phyloP scores from a whole-genome alignment of 2,113 vertebrate genomes.

The Ibidorhyncha struthersii region DNA sequence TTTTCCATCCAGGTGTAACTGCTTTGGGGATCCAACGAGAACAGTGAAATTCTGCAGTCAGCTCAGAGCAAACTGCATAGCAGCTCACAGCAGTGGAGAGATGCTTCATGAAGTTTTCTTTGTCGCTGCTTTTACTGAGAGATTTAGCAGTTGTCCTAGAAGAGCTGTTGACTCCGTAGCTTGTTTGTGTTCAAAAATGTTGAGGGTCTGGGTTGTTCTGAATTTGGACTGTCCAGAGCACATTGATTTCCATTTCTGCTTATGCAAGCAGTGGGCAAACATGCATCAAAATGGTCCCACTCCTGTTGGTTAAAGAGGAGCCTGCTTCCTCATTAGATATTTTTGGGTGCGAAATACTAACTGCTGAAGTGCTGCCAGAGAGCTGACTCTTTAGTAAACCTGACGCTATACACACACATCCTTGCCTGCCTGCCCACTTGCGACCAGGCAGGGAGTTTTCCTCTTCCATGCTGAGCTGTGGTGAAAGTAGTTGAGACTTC shows the following conservation, averaged over 20 bases:
- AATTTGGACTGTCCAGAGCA: neutral
- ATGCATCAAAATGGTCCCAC: rapidly evolving
- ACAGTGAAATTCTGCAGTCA: neutral
- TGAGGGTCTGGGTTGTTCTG: neutral
- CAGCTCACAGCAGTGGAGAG: neutral
- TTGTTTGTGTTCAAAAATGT: neutral
- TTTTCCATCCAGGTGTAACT: slow-evolving; percentile 59
- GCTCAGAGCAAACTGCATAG: neutral
- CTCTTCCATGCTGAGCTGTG: neutral
- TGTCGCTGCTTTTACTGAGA: neutral
- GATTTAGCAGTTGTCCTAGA: neutral
- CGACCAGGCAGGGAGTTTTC: neutral
- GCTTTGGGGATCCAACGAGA: neutral
- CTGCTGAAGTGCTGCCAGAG: neutral
- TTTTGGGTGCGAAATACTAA: neutral
- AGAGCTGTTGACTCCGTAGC: neutral
- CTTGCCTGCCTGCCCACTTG: neutral
- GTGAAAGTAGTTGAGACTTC: rapidly evolving
- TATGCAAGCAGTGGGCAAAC: neutral
- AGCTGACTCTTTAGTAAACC: neutral
- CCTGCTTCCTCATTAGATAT: neutral
- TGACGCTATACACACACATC: neutral
- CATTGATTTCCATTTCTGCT: neutral
- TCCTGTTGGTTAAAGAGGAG: neutral
- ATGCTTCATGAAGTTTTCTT: neutral